A percentile compares a stretch with the other conserved stretches of the same genome.
These are phyloP conservation scores for Chrysocyon brachyurus DNA, from an alignment of 2,797 vertebrate genomes.

Conservation along the genomic window DNA sequence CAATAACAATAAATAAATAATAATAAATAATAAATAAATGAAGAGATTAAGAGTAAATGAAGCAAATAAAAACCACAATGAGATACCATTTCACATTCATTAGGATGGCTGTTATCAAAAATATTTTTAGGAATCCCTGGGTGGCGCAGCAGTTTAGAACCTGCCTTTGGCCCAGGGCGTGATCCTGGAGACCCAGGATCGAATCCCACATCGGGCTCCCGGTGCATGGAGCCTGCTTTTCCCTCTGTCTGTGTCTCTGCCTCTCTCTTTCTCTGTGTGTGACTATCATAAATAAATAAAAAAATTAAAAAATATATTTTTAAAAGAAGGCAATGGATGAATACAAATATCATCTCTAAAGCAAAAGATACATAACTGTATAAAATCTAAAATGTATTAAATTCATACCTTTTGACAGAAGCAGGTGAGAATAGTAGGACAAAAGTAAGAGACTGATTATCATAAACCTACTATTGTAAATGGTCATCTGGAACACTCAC, in stretches of 20 bases:
- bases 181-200: too few relatives aligned
- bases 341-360: slow-evolving; percentile 15
- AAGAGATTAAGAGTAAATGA: slow-evolving; percentile 39
- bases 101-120: slow-evolving; percentile 5
- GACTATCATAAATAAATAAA: too few relatives aligned
- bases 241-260: too few relatives aligned
- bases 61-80: slow-evolving; percentile 47
- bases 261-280: too few relatives aligned
- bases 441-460: slow-evolving; percentile 6
- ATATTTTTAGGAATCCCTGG: not conserved
- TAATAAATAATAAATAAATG: not conserved
- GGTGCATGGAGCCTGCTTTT: too few relatives aligned
- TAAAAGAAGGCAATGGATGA: slow-evolving; percentile 55
- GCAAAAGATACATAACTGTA: not conserved
- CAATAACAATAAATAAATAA: slow-evolving; percentile 32
- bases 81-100: not conserved
- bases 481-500: not conserved
- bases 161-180: too few relatives aligned
- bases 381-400: slow-evolving; percentile 47
- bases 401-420: slow-evolving; percentile 17
- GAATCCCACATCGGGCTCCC: too few relatives aligned
- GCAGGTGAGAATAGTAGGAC: not conserved
- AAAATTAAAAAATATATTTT: not conserved
- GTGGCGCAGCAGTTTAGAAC: too few relatives aligned
- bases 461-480: not conserved